Conservation (phyloP, 2,113 vertebrate genomes). For the Chroicocephalus ridibundus region DNA sequence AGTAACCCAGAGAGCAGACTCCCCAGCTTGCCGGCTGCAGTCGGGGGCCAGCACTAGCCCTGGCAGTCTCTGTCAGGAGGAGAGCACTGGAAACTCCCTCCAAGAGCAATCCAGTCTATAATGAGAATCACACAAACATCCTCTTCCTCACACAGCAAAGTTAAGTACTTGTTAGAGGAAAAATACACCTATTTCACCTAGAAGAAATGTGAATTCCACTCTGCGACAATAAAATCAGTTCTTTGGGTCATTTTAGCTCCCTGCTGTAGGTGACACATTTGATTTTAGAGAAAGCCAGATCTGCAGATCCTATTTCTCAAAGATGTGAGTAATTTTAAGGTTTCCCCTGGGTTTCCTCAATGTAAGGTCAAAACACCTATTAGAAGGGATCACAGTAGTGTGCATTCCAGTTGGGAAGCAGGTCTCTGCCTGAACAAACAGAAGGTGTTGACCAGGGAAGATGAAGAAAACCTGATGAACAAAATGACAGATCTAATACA, state of each 20-base stretch:
- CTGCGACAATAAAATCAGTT: background rate
- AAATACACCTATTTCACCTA: background rate
- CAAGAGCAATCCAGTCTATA: background rate
- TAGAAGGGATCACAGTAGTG: background rate
- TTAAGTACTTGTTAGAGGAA: background rate
- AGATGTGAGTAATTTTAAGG: background rate
- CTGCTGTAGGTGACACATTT: background rate
- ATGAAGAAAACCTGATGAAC: background rate
- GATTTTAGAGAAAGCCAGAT: background rate
- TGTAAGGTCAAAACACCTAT: background rate
- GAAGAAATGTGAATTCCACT: background rate
- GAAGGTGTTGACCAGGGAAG: background rate
- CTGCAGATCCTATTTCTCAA: background rate
- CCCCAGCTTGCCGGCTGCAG: background rate
- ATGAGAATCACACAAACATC: background rate
- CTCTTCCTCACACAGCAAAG: background rate
- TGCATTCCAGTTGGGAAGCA: background rate
- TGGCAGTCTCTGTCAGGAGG: background rate
- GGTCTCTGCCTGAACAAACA: background rate
- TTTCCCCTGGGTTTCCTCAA: background rate
- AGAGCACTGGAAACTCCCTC: background rate
- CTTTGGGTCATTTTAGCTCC: background rate
- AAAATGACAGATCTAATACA: background rate
- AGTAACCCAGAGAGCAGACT: background rate
- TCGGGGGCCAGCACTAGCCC: background rate